phyloP scores from a whole-genome alignment of 2,797 vertebrate species.

The Acridotheres tristis region DNA sequence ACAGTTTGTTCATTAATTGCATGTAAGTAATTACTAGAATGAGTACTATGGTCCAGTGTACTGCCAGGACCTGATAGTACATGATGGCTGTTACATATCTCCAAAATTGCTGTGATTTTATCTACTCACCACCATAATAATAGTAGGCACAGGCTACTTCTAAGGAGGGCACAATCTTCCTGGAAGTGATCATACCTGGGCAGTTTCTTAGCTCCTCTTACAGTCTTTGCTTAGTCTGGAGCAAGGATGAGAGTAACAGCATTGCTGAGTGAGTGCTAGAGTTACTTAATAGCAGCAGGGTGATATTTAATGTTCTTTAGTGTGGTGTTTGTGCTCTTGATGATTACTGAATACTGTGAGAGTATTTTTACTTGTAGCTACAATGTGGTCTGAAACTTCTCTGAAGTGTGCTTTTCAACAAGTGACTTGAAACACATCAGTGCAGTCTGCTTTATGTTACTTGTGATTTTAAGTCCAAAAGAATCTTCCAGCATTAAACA shows the following conservation, averaged over 20 bases:
- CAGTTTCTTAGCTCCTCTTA: neutral
- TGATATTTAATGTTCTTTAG: neutral
- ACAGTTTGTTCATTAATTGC: neutral
- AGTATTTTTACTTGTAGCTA: neutral
- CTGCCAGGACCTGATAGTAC: neutral
- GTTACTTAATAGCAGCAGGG: neutral
- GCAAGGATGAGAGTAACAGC: neutral
- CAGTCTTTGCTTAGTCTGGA: neutral
- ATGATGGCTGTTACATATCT: neutral
- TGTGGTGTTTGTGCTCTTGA: neutral
- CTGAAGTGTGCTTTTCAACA: neutral
- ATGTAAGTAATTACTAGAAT: neutral
- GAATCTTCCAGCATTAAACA: neutral
- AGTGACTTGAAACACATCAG: neutral
- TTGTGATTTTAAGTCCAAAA: neutral
- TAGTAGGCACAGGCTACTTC: neutral
- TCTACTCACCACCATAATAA: neutral
- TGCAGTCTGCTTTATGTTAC: neutral
- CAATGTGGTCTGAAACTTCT: neutral
- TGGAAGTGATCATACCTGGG: neutral
- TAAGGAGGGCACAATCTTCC: neutral
- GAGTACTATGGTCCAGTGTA: neutral
- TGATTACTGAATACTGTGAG: neutral
- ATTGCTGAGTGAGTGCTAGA: neutral
- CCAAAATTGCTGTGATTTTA: neutral